phyloP scores from a whole-genome alignment of 2,888 invertebrate species.

The Odontomyia ornata region DNA sequence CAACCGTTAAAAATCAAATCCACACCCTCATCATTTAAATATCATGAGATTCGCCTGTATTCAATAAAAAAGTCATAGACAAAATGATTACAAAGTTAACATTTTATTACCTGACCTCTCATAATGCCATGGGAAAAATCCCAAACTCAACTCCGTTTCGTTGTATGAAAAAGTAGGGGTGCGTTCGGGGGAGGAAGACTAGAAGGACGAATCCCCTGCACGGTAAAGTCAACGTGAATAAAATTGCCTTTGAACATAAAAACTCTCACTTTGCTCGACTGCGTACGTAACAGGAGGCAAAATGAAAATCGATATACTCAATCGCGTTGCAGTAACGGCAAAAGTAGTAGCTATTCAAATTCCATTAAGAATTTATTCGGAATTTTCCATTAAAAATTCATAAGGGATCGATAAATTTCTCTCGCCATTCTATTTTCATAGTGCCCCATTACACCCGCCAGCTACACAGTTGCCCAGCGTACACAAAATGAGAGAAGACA shows the following conservation, averaged over 20 bases:
- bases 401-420: conserved; percentile 17
- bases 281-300: not conserved
- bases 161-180: no score
- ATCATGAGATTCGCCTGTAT: not conserved
- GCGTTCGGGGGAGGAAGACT: no score
- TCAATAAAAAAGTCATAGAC: not conserved
- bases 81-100: conserved; percentile 21
- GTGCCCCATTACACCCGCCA: no score
- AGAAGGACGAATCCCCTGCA: no score
- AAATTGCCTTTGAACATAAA: no score
- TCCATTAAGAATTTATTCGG: conserved; percentile 34
- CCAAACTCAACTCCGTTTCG: no score
- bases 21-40: not conserved
- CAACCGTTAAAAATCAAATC: conserved; percentile 9
- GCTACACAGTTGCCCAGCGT: no score
- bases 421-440: not conserved
- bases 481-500: no score
- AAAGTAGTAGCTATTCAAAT: conserved; percentile 23
- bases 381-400: conserved; percentile 35
- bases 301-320: conserved; percentile 26
- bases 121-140: no score
- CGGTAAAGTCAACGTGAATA: no score
- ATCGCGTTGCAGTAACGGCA: not conserved
- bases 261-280: no score
- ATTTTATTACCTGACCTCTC: not conserved